phyloP scores from a whole-genome alignment of 2,888 invertebrate species.

The Hydrotaea diabolus region DNA sequence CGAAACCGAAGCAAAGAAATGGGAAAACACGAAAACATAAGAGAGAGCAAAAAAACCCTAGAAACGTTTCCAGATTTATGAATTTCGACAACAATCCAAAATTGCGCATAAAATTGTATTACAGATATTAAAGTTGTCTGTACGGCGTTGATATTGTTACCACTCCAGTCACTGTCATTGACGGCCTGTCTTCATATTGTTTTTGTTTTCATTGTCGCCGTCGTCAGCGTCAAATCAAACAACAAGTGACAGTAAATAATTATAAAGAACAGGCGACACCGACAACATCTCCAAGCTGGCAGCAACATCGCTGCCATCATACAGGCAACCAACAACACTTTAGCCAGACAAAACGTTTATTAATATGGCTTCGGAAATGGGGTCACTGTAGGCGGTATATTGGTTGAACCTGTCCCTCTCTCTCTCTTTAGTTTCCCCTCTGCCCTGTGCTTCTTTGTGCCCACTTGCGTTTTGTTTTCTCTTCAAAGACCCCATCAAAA shows the following conservation, averaged over 20 bases:
- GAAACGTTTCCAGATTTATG: conserved; percentile 1
- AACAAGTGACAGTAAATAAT: conserved; percentile 17
- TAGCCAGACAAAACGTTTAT: background rate
- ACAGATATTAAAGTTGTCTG: background rate
- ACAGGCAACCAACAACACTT: background rate
- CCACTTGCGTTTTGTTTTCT: background rate
- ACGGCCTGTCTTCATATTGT: no score
- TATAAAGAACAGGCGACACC: background rate
- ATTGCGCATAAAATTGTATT: background rate
- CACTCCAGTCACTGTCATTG: background rate
- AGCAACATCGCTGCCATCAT: background rate
- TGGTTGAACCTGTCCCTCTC: background rate
- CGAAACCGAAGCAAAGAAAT: background rate
- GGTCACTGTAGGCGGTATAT: background rate
- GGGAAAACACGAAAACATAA: background rate
- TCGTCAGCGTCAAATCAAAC: background rate
- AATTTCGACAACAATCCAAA: conserved; percentile 6
- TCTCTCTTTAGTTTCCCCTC: no score
- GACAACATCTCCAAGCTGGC: background rate
- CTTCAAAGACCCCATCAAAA: background rate
- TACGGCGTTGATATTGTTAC: background rate
- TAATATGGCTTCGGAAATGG: background rate
- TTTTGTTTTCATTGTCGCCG: background rate
- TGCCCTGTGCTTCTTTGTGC: background rate
- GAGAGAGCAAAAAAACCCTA: background rate